Evolutionary conservation across 2,797 vertebrate species (phyloP), one percentile per base, ranked within the genome.

Genomic region (Alca torda): DNA sequence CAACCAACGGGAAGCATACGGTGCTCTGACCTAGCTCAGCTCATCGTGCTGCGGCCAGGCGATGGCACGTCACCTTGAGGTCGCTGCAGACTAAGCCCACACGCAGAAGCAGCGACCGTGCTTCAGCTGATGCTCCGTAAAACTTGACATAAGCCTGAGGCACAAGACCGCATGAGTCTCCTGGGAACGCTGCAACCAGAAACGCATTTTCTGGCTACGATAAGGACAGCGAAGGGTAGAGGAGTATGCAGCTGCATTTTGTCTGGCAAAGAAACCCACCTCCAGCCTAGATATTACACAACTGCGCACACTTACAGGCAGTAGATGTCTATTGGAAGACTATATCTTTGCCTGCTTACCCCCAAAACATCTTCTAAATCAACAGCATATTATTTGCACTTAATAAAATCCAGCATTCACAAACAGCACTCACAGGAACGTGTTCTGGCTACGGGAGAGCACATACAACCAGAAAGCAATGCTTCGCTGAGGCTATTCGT

Each of bases 41-140:
- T 48, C 6, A 0, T 54, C 45, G 23, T 11, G 0, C 41, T 31
- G 41, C 3, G 21, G 23, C 41, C 67, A 48, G 39, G 15, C 0
- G 3, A 73, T 9, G 35, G 68, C 35, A 37, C 0, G 1, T 73
- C 60, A 48, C 59, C 60, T 13, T 10, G 14, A 73, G 39, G 53
- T 31, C 6, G 6, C 59, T 16, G 25, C 88, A 60, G 53, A 35
- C 21, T 9, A 33, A 73, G 67, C 39, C 45, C 31, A 43, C 10
- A 0, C 2, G 41, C 41, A 74, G 24, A 67, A 59, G 46, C 39
- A 63, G 50, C 50, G 35, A 68, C 61, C 3, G 1, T 6, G 31
- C 69, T 68, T 50, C 20, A 21, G 33, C 35, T 39, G 57, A 30
- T 9, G 16, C 50, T 59, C 77, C 4, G 0, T 19, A 51, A 70